Evolutionary conservation across 2,797 vertebrate species (phyloP).

Genomic region (Microtus obscurus): DNA sequence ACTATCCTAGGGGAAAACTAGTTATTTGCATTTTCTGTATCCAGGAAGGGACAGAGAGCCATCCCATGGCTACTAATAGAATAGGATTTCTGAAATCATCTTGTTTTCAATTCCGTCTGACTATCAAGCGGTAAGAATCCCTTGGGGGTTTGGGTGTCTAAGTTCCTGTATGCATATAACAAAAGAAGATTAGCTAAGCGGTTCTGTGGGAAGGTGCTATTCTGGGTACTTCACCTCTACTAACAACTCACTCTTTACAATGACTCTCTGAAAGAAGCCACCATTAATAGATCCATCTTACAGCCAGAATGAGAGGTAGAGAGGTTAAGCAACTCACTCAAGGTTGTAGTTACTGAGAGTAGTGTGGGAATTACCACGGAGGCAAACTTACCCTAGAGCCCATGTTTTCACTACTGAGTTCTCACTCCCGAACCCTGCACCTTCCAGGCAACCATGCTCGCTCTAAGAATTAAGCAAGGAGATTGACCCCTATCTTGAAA

Average conservation of each 20-base stretch:
- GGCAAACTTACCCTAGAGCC: not conserved
- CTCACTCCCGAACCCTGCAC: fast-evolving
- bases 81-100: slow-evolving; percentile 12
- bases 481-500: slow-evolving; percentile 1
- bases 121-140: not conserved
- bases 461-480: not conserved
- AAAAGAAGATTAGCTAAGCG: not conserved
- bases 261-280: not conserved
- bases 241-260: slow-evolving; percentile 50
- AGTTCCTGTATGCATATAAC: not conserved
- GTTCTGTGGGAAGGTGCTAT: not conserved
- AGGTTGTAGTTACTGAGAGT: not conserved
- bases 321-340: not conserved
- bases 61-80: not conserved
- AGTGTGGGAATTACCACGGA: not conserved
- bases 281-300: slow-evolving; percentile 28
- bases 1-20: not conserved
- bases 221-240: not conserved
- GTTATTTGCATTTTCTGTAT: slow-evolving; percentile 34
- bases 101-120: not conserved
- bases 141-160: not conserved
- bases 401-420: fast-evolving
- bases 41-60: not conserved
- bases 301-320: not conserved
- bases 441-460: not conserved